Conservation (phyloP, 2,113 vertebrate species). For the Pipa parva region DNA sequence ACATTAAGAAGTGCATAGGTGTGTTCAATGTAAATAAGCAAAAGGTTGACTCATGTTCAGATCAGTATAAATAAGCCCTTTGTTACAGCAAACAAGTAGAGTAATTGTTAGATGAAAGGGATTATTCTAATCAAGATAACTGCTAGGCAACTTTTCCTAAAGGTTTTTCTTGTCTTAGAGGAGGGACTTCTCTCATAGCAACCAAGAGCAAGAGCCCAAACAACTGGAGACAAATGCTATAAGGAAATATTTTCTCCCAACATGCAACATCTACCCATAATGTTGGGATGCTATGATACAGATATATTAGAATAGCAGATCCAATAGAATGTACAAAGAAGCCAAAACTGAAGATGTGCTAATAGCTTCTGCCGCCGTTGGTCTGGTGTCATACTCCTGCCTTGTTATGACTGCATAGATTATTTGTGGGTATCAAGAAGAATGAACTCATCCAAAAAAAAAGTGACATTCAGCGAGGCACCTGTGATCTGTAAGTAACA, state of each 20-base stretch:
- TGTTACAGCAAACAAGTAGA: constrained; percentile 20
- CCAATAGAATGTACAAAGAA: not conserved
- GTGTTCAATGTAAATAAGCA: no score
- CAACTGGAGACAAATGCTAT: not conserved
- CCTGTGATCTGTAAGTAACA: constrained; percentile 30
- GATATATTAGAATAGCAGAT: not conserved
- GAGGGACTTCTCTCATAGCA: constrained; percentile 30
- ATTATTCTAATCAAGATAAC: constrained; percentile 14
- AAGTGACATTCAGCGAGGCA: constrained; percentile 33
- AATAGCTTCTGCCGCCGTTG: not conserved
- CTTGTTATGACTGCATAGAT: not conserved
- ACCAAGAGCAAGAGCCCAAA: constrained; percentile 15
- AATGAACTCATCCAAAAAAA: constrained; percentile 24
- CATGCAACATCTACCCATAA: not conserved
- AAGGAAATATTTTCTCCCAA: not conserved
- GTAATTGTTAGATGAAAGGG: constrained; percentile 2
- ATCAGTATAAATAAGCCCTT: not conserved
- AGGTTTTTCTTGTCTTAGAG: not conserved
- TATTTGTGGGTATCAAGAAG: not conserved
- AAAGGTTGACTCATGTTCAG: not conserved
- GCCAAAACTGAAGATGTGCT: not conserved
- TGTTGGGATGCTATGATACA: not conserved
- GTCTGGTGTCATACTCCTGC: not conserved
- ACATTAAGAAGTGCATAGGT: not conserved
- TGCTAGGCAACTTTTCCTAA: constrained; percentile 33